phyloP scores from a whole-genome alignment of 2,888 invertebrate genomes.

The Eumacrocentrus americanus region DNA sequence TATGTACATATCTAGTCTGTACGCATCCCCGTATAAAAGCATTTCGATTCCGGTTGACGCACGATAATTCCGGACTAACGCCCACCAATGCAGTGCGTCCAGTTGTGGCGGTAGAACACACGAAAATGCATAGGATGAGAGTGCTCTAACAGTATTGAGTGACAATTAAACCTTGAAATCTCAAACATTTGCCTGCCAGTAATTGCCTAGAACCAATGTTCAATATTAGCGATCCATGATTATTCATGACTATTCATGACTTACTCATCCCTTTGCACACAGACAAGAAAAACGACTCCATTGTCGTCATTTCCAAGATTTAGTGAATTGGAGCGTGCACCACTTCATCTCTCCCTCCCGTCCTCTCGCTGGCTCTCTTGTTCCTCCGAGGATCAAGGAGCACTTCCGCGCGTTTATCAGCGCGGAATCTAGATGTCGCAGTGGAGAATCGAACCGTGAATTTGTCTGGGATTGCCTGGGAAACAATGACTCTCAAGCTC shows the following conservation, averaged over 20 bases:
- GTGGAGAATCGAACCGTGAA: not conserved
- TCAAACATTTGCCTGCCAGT: slow-evolving; percentile 14
- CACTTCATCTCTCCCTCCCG: not conserved
- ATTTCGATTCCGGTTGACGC: slow-evolving; percentile 16
- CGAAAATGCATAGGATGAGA: not conserved
- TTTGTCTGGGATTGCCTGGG: not conserved
- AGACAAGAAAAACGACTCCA: not conserved
- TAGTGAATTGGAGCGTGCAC: not conserved
- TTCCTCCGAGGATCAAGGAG: not conserved
- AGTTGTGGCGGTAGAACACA: not conserved
- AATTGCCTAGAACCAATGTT: slow-evolving; percentile 14
- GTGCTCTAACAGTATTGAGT: slow-evolving; percentile 4
- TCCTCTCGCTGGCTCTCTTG: not conserved
- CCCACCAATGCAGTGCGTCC: not conserved
- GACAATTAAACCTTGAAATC: slow-evolving; percentile 18
- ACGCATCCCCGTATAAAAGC: not conserved
- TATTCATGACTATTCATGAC: slow-evolving; percentile 21
- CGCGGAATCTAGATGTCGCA: not conserved
- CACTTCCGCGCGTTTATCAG: not conserved
- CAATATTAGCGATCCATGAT: slow-evolving; percentile 14
- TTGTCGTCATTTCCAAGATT: not conserved
- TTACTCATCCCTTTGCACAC: not conserved
- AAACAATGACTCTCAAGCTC: not conserved
- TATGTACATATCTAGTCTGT: too few relatives aligned
- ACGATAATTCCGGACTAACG: slow-evolving; percentile 15